Percentiles rank a stretch among this genome's conserved stretches.
phyloP scores from a whole-genome alignment of 2,113 vertebrate genomes.

The Emydocephalus ijimae region DNA sequence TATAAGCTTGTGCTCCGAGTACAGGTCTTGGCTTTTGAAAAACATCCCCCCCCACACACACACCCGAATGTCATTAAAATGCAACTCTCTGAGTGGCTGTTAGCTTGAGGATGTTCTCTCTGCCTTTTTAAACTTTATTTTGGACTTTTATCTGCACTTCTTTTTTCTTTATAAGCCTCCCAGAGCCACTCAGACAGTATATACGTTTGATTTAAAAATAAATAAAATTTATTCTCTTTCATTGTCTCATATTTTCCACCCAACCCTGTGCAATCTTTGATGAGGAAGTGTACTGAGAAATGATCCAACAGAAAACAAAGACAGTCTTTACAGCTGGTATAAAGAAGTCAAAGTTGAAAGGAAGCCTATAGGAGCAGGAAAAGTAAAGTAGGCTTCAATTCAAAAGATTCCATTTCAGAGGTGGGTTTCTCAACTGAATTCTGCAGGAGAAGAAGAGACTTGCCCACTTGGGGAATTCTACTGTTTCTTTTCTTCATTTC shows the following conservation, averaged over 20 bases:
- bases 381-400: constrained; percentile 63
- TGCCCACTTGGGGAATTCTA: constrained; percentile 38
- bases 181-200: background rate
- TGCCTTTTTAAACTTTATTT: background rate
- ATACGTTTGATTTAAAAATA: constrained; percentile 40
- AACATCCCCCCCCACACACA: background rate
- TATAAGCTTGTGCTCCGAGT: constrained; percentile 50
- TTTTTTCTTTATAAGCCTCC: background rate
- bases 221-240: constrained; percentile 53
- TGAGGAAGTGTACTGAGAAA: constrained; percentile 44
- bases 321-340: constrained; percentile 79
- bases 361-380: constrained; percentile 65
- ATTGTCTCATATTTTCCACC: constrained; percentile 50
- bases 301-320: constrained; percentile 60
- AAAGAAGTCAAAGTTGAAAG: constrained; percentile 78
- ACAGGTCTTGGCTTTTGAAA: constrained; percentile 42
- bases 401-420: constrained; percentile 66
- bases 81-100: constrained; percentile 25
- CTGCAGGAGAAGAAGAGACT: constrained; percentile 52
- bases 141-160: background rate
- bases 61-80: background rate
- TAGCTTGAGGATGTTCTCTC: background rate
- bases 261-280: constrained; percentile 50
- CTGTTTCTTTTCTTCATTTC: constrained; percentile 41
- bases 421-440: constrained; percentile 39